phyloP scores from a whole-genome alignment of 2,797 vertebrate species.

The Sebastes elongatus region DNA sequence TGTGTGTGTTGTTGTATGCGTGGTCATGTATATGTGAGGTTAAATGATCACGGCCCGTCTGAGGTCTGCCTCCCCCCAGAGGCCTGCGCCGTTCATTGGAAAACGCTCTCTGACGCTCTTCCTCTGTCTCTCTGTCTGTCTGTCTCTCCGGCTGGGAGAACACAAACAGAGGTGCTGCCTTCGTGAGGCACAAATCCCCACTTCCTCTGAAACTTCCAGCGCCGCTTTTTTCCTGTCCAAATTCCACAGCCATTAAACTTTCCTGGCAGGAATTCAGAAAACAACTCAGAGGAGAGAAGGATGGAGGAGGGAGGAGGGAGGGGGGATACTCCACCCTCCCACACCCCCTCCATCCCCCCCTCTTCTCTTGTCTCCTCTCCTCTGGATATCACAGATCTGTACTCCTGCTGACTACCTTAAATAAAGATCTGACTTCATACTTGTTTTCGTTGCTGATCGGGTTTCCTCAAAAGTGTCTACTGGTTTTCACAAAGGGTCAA shows the following conservation, averaged over 20 bases:
- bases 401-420: conserved; percentile 81
- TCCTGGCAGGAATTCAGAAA: conserved; percentile 90
- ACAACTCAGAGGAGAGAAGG: conserved; percentile 78
- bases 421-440: conserved; percentile 86
- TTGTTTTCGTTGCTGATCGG: conserved; percentile 81
- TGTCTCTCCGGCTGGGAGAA: conserved; percentile 77
- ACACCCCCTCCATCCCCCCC: not conserved
- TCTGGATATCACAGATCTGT: conserved; percentile 81
- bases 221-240: conserved; percentile 89
- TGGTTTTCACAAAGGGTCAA: conserved; percentile 78
- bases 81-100: conserved; percentile 76
- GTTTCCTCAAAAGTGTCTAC: conserved; percentile 82
- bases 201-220: conserved; percentile 94
- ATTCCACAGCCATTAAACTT: conserved; percentile 98
- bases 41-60: conserved; percentile 71
- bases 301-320: conserved; percentile 40
- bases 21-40: conserved; percentile 63
- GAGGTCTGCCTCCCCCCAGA: conserved; percentile 68
- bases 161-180: conserved; percentile 89
- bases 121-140: conserved; percentile 69
- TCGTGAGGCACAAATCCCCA: conserved; percentile 87
- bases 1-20: conserved; percentile 60
- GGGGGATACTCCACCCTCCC: not conserved
- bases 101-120: conserved; percentile 83
- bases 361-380: conserved; percentile 69